These are phyloP conservation scores for Sisyra terminalis DNA, from an alignment of 2,888 invertebrate species.

Conservation along the genomic window DNA sequence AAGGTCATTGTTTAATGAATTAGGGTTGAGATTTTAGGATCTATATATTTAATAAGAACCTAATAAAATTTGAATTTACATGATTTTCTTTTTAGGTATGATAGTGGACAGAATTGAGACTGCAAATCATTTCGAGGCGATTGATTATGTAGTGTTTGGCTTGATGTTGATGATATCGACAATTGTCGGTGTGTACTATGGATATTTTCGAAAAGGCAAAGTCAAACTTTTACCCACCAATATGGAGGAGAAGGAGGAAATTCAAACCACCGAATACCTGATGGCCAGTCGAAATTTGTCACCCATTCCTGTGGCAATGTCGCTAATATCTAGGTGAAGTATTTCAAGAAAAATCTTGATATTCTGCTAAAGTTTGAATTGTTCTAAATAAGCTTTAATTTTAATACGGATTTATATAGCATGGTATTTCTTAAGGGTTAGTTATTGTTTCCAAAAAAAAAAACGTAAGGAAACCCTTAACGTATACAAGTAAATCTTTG, in stretches of 20 bases:
- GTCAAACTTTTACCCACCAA: neutral
- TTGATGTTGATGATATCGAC: conserved; percentile 54
- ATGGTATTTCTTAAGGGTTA: no score
- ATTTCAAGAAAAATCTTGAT: neutral
- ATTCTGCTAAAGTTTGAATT: neutral
- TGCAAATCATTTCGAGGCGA: conserved; percentile 16
- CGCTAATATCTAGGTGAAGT: conserved; percentile 61
- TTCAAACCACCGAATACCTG: conserved; percentile 43
- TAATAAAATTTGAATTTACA: no score
- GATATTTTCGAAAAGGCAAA: conserved; percentile 21
- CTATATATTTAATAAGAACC: no score
- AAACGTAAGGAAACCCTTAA: no score
- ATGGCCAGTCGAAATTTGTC: conserved; percentile 58
- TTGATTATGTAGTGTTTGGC: conserved; percentile 56
- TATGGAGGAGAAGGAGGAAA: conserved; percentile 11
- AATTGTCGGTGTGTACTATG: conserved; percentile 57
- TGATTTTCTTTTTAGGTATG: no score
- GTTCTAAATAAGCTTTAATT: no score
- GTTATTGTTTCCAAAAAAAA: no score
- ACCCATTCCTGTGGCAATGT: conserved; percentile 72
- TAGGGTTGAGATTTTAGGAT: no score
- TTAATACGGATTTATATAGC: no score
- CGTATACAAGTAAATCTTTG: no score
- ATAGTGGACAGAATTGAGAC: no score
- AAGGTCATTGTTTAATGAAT: no score